A percentile compares a stretch with the other conserved stretches of the same genome.
phyloP scores from a whole-genome alignment of 1,140 invertebrate species.

The Aphis gossypii region DNA sequence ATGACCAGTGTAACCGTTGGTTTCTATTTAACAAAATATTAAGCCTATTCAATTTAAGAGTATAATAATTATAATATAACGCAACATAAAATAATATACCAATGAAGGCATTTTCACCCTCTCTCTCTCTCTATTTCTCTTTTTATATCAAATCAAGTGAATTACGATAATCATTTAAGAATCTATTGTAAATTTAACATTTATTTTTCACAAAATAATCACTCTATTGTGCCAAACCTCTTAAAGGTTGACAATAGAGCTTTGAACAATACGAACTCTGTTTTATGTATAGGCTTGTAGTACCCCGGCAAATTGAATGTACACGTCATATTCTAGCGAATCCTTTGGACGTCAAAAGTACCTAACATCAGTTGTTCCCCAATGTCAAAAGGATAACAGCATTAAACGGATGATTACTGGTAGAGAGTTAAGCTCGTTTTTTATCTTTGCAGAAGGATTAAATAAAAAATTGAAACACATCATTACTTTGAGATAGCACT shows the following conservation, averaged over 20 bases:
- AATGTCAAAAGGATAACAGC: not conserved
- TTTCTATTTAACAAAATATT: not conserved
- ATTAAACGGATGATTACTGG: not conserved
- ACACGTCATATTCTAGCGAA: not conserved
- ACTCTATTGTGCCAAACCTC: not conserved
- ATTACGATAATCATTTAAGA: conserved; percentile 19
- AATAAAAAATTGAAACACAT: not conserved
- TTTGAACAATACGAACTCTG: not conserved
- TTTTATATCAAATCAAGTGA: not conserved
- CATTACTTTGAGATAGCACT: not conserved
- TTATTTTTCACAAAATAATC: conserved; percentile 7
- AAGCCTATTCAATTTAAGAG: not conserved
- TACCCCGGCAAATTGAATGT: not conserved
- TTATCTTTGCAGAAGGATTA: not conserved
- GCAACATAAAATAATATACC: not conserved
- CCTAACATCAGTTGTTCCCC: not conserved
- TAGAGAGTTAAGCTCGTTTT: not conserved
- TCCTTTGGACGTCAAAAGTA: conserved; percentile 6
- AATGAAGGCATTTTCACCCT: not conserved
- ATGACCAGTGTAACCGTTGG: not conserved
- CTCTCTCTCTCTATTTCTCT: not conserved
- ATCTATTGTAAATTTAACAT: conserved; percentile 13
- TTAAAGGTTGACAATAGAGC: not conserved
- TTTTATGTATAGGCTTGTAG: not conserved
- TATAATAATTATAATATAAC: not conserved